Evolutionary conservation across 2,113 vertebrate genomes (phyloP).

Genomic region (Cynopterus brachyotis): DNA sequence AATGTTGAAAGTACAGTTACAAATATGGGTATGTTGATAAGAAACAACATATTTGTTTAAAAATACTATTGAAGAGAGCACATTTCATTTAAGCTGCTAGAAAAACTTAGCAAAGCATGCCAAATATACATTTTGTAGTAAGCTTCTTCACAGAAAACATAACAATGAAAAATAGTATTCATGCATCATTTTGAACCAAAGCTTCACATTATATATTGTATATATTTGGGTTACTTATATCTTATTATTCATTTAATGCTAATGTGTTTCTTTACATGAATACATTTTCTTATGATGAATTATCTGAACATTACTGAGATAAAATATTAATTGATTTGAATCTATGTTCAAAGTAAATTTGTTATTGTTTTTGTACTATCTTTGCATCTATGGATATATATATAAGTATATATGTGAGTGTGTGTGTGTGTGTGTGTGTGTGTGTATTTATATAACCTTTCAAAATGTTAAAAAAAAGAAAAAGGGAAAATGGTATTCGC

Average conservation of each 20-base stretch:
- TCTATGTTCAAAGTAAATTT: neutral
- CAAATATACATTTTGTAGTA: neutral
- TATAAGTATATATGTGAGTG: too few relatives aligned
- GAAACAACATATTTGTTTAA: constrained; percentile 47
- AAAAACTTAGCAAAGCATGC: neutral
- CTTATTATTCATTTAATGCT: neutral
- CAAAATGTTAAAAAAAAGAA: neutral
- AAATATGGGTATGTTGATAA: neutral
- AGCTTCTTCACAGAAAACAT: neutral
- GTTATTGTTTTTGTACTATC: neutral
- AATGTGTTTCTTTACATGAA: neutral
- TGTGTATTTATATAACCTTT: neutral
- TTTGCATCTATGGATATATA: neutral
- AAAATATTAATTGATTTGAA: neutral
- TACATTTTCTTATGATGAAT: neutral
- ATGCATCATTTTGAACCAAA: neutral
- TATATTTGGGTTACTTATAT: neutral
- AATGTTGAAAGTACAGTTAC: constrained; percentile 55
- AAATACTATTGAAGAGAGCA: neutral
- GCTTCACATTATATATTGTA: neutral
- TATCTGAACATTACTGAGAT: neutral
- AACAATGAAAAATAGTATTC: neutral
- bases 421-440: too few relatives aligned
- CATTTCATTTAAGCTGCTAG: neutral
- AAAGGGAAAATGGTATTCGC: neutral